Evolutionary conservation across 2,888 invertebrate species (phyloP).

Genomic region (Nomada flava): DNA sequence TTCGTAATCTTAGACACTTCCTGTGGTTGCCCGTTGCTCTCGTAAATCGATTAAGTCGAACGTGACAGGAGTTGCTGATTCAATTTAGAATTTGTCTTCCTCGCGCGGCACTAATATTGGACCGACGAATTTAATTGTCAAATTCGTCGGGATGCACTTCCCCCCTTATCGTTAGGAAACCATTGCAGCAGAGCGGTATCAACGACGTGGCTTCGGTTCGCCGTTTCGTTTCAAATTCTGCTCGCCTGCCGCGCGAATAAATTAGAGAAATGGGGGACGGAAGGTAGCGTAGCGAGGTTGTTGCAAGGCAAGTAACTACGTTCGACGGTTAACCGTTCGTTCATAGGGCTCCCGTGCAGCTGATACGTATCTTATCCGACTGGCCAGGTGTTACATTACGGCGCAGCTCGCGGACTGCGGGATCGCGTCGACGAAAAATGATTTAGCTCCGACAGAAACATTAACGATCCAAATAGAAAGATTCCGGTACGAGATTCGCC

Average conservation of each 20-base stretch:
- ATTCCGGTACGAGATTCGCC: conserved; percentile 35
- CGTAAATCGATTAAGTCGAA: neutral
- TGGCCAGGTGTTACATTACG: conserved; percentile 60
- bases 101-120: too few species aligned
- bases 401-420: conserved; percentile 52
- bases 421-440: conserved; percentile 56
- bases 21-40: conserved; percentile 9
- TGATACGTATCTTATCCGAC: conserved; percentile 52
- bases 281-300: conserved; percentile 7
- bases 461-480: conserved; percentile 62
- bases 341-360: conserved; percentile 41
- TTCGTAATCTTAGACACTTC: conserved; percentile 40
- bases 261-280: conserved; percentile 29
- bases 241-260: neutral
- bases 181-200: too few species aligned
- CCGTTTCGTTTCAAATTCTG: too few species aligned
- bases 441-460: conserved; percentile 50
- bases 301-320: conserved; percentile 41
- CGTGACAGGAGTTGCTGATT: neutral
- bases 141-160: too few species aligned
- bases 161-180: too few species aligned
- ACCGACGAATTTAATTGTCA: too few species aligned
- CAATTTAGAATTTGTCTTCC: neutral
- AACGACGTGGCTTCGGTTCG: too few species aligned
- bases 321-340: conserved; percentile 53